Base-by-base conservation (phyloP, 1,140 invertebrate genomes). In the Tetragnatha versicolor region DNA sequence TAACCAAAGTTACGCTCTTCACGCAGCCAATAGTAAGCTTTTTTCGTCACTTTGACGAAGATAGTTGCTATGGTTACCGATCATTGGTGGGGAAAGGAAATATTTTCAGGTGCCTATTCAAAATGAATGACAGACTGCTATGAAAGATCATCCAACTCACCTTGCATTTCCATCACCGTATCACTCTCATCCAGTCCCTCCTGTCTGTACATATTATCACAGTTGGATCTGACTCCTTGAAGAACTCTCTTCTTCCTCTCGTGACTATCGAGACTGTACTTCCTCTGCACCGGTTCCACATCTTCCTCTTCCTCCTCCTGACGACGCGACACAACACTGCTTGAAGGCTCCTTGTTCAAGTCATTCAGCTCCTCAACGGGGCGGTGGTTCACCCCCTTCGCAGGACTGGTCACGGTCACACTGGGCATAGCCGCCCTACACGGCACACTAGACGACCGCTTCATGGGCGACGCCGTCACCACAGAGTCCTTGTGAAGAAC, bases 191-290 rank as follows among this genome's bases (percentile, higher is more conserved):
- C 65, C 27, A 79, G 47, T 29, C 63, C 42, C 27, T 68, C 76
- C 49, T 79, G 76, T 58, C 65, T 66, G 45, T 69, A 79, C 37
- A 79, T 49, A 29, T 68, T 79, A 79, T 79, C 76, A 79, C 76
- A 79, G 76, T 47, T 69, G 14, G 76, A 47, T 45, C 37, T 20
- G 14, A 39, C 51, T 37, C 51, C 27, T 9, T 42, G 6, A n/a
- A 35, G n/a, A 39, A 55, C 35, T 69, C 51, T 68, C 33, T 42
- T 31, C 3, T 79, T 79, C 6, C 65, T 39, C 25, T 79, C 63
- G n/a, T 79, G 76, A 51, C 76, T 79, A 37, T 79, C 76, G 10
- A 79, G 31, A 37, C 76, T 79, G 22, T 79, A 79, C 39, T 79
- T 79, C 12, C 76, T 69, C 25, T 79, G 76, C 22, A n/a, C 29